These are phyloP conservation scores for Tichodroma muraria DNA, from an alignment of 2,113 vertebrate genomes.

Conservation along the genomic window DNA sequence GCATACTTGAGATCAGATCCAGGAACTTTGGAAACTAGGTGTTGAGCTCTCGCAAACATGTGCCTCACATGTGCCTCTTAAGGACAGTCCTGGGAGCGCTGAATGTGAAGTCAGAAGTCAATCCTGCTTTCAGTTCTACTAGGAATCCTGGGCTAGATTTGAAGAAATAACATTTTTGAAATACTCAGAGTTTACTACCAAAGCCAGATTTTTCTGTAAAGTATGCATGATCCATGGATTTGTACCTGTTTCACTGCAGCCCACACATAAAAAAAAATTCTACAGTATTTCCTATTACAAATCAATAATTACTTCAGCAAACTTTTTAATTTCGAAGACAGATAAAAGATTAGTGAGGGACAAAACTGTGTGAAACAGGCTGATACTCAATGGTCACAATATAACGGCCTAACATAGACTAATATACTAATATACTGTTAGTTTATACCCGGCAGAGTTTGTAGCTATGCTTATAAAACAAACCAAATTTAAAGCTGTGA, in stretches of 20 bases:
- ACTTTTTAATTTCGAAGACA: neutral
- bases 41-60: rapidly evolving
- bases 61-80: neutral
- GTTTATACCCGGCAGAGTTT: neutral
- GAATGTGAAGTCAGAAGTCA: neutral
- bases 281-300: neutral
- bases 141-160: neutral
- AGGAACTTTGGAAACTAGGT: neutral
- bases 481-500: neutral
- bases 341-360: neutral
- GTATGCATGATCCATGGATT: neutral
- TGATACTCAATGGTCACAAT: neutral
- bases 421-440: neutral
- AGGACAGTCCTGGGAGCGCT: neutral
- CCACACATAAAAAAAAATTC: neutral
- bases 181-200: neutral
- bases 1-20: neutral
- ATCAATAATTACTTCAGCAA: neutral
- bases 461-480: neutral
- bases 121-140: neutral
- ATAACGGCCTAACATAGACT: neutral
- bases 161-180: neutral
- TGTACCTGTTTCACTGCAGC: neutral
- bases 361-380: neutral
- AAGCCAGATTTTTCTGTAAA: neutral